These are phyloP conservation scores for Zygogramma bicolorata DNA, from an alignment of 2,888 invertebrate genomes.

Conservation along the genomic window DNA sequence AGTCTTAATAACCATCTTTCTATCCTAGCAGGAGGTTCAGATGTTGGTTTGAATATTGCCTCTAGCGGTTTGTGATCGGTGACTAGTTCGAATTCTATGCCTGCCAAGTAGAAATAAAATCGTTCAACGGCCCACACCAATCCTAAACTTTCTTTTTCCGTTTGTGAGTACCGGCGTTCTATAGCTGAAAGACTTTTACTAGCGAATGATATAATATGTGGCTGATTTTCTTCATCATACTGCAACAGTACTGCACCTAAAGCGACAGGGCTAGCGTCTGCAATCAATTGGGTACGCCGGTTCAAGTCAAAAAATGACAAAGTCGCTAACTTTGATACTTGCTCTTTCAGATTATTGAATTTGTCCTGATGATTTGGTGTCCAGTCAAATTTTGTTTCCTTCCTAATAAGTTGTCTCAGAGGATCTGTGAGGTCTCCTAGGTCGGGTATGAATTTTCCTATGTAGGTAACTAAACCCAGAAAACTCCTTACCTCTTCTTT, in stretches of 20 bases:
- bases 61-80: too few species aligned
- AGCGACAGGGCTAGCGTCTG: slow-evolving; percentile 49
- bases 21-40: too few species aligned
- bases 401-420: slow-evolving; percentile 30
- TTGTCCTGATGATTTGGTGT: slow-evolving; percentile 31
- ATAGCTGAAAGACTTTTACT: slow-evolving; percentile 48
- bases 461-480: slow-evolving; percentile 41
- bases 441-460: slow-evolving; percentile 43
- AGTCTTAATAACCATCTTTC: too few species aligned
- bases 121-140: too few species aligned
- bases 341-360: slow-evolving; percentile 37
- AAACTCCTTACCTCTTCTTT: slow-evolving; percentile 48
- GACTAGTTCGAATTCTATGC: too few species aligned
- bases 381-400: slow-evolving; percentile 39
- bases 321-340: slow-evolving; percentile 34
- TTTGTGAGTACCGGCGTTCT: slow-evolving; percentile 57
- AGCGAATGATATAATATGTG: slow-evolving; percentile 50
- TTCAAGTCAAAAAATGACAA: slow-evolving; percentile 47
- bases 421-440: slow-evolving; percentile 33
- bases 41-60: too few species aligned
- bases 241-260: slow-evolving; percentile 54
- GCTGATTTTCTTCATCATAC: slow-evolving; percentile 40
- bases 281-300: slow-evolving; percentile 43
- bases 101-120: too few species aligned
- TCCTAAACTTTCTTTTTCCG: slow-evolving; percentile 60